Evolutionary conservation across 2,797 vertebrate species (phyloP), one percentile per base, ranked within the genome.

Genomic region (Myotis vivesi): DNA sequence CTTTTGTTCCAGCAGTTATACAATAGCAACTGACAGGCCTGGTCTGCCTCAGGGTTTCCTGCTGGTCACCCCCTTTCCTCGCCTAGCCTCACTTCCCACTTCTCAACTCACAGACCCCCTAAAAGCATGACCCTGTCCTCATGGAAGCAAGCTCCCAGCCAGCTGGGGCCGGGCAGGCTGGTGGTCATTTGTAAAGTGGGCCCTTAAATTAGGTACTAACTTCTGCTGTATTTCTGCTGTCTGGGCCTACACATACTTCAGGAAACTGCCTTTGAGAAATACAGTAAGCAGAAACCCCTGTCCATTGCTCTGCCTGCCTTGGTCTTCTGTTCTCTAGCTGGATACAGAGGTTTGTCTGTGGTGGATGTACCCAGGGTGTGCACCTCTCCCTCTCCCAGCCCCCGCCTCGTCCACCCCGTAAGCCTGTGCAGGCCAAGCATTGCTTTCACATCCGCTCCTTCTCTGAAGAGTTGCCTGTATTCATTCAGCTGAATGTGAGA

Each of bases 361-460:
- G 64, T 33, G 20, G 77, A 41, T 8, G 8, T n/a, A 38, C 62
- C 33, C 28, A 30, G 17, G n/a, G 15, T 72, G 0, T 12, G 19
- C 68, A 15, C 19, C 7, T 22, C 41, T n/a, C 20, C 53, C 57
- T 8, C 10, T 55, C 0, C 10, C 1, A 3, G 46, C 17, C 23
- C 44, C 19, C 36, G 1, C 33, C 25, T 20, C 4, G 0, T 28
- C n/a, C 12, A 2, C n/a, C n/a, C 23, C n/a, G 3, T 25, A 19
- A 2, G 55, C 38, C 73, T 20, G 4, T 36, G 84, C 11, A 16
- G 41, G 53, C 59, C n/a, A 12, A 28, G 38, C 51, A 22, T 23
- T 30, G 38, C 5, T 33, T 62, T 85, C 92, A n/a, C 11, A 8
- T 16, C 38, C 1, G 1, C 53, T 68, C 20, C 22, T 62, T 36